Conservation (phyloP, 1,140 invertebrate genomes). For the Melipona quadrifasciata region DNA sequence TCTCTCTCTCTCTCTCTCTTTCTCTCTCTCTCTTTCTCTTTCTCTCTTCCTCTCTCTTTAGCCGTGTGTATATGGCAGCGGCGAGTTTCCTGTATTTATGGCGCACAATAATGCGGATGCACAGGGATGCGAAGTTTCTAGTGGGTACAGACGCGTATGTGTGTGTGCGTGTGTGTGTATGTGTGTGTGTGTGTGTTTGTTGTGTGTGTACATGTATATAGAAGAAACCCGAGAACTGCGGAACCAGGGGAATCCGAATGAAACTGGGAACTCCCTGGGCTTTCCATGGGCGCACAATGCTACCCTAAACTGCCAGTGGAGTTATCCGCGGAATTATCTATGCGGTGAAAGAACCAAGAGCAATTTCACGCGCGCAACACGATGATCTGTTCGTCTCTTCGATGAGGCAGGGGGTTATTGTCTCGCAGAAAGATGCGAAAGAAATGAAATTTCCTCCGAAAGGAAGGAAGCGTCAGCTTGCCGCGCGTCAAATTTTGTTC, state of each 20-base stretch:
- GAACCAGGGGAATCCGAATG: conserved; percentile 35
- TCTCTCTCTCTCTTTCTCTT: conserved; percentile 8
- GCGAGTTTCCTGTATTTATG: conserved; percentile 59
- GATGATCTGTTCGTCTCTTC: not conserved
- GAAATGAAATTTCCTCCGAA: not conserved
- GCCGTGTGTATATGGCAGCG: not conserved
- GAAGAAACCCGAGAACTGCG: conserved; percentile 42
- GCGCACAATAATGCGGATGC: conserved; percentile 51
- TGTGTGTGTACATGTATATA: not conserved
- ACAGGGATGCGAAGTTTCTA: conserved; percentile 48
- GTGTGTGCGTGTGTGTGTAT: not conserved
- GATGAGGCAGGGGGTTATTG: not conserved
- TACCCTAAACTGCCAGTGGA: conserved; percentile 42
- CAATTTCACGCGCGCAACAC: conserved; percentile 32
- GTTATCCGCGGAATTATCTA: conserved; percentile 50
- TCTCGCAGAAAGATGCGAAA: not conserved
- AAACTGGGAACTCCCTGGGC: conserved; percentile 32
- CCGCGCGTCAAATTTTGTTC: not conserved
- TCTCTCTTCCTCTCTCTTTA: conserved; percentile 1
- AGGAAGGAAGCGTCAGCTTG: not conserved
- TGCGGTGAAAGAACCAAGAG: conserved; percentile 31
- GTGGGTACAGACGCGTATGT: not conserved
- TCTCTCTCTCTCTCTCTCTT: too few species aligned
- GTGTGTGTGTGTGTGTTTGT: not conserved
- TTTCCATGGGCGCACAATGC: conserved; percentile 12